phyloP scores from a whole-genome alignment of 2,113 vertebrate genomes.

The Fregetta grallaria region DNA sequence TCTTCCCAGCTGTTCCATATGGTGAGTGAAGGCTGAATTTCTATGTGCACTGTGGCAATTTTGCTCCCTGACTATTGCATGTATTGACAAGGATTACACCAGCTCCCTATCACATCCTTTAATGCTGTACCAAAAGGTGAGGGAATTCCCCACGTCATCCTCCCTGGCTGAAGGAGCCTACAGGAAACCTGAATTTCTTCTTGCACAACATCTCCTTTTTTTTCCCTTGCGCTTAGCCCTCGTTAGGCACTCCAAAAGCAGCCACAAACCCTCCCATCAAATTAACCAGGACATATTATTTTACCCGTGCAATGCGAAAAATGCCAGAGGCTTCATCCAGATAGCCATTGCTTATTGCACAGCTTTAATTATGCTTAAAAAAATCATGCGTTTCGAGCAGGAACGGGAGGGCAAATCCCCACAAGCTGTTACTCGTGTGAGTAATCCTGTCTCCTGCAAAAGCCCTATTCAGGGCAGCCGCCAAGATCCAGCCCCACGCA shows the following conservation, averaged over 20 bases:
- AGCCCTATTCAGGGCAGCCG: conserved; percentile 40
- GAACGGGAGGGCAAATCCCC: conserved; percentile 27
- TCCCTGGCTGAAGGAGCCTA: neutral
- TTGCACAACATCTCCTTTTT: neutral
- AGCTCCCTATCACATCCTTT: neutral
- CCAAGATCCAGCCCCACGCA: conserved; percentile 29
- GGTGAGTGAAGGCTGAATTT: conserved; percentile 48
- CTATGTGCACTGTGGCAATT: conserved; percentile 7
- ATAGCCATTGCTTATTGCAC: neutral
- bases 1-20: conserved; percentile 64
- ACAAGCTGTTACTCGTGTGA: conserved; percentile 44
- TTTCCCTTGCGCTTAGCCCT: neutral
- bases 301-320: neutral
- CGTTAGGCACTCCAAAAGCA: neutral
- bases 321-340: neutral
- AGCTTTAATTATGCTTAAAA: neutral
- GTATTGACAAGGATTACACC: conserved; percentile 31
- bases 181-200: conserved; percentile 21
- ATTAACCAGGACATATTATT: neutral
- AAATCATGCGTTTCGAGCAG: neutral
- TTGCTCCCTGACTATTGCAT: neutral
- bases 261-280: neutral
- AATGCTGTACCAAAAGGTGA: neutral
- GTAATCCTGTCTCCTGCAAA: conserved; percentile 32
- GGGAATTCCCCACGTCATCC: conserved; percentile 30